These are phyloP conservation scores for Plebejus argus DNA, from an alignment of 2,888 invertebrate species.

Conservation along the genomic window DNA sequence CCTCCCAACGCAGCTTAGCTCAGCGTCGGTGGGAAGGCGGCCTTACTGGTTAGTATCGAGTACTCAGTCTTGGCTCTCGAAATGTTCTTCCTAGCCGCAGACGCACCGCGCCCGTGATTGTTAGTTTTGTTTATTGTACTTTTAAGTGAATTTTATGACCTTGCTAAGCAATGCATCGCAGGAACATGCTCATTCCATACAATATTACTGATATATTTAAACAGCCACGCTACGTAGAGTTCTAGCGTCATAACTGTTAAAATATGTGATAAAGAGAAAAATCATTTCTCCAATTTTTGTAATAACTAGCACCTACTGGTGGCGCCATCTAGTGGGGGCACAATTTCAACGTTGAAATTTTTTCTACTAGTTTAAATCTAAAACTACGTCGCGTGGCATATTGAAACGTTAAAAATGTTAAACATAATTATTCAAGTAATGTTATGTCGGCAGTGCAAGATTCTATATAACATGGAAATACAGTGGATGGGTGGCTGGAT, in stretches of 20 bases:
- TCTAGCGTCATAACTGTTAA: not conserved
- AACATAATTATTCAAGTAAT: not conserved
- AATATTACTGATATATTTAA: not conserved
- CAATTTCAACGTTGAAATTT: not conserved
- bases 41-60: not conserved
- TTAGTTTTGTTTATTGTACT: constrained; percentile 73
- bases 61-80: not conserved
- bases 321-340: not conserved
- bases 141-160: constrained; percentile 47
- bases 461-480: constrained; percentile 1
- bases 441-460: not conserved
- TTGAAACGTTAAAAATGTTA: not conserved
- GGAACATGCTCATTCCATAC: constrained; percentile 50
- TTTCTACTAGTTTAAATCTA: not conserved
- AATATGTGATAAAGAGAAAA: not conserved
- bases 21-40: not conserved
- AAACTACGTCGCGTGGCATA: not conserved
- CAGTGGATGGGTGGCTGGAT: not conserved
- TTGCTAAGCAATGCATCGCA: constrained; percentile 47
- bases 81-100: not conserved
- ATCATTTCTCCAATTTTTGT: not conserved
- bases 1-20: not conserved
- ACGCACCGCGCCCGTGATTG: not conserved
- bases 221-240: not conserved
- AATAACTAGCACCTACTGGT: not conserved